Percentiles rank a stretch among this genome's conserved stretches.
Evolutionary conservation across 2,888 invertebrate genomes (phyloP).

Genomic region (Agrypnus murinus): DNA sequence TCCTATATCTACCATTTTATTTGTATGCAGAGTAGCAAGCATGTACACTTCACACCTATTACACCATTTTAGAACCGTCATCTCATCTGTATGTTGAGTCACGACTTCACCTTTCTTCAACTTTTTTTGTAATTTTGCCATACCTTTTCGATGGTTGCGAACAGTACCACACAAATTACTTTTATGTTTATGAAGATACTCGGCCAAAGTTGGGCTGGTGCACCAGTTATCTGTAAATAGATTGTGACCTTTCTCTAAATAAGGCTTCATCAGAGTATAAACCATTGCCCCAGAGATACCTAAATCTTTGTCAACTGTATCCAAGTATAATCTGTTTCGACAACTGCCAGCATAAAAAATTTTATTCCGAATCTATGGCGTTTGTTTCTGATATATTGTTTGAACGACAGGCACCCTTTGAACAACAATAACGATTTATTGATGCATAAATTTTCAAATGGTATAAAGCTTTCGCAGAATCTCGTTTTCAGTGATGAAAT

Average conservation of each 20-base stretch:
- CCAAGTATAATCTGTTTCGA: neutral
- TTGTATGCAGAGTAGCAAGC: no score
- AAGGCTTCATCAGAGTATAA: neutral
- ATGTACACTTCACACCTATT: neutral
- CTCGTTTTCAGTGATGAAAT: no score
- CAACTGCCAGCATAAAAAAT: neutral
- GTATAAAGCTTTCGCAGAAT: no score
- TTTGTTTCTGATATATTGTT: neutral
- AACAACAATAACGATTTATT: neutral
- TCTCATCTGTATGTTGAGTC: neutral
- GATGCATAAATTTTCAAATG: conserved; percentile 1
- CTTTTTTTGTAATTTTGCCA: neutral
- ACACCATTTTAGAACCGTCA: neutral
- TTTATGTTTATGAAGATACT: neutral
- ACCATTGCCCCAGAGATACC: neutral
- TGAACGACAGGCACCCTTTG: neutral
- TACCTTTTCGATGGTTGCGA: neutral
- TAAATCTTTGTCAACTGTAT: neutral
- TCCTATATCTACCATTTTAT: neutral
- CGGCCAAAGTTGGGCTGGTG: neutral
- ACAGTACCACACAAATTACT: neutral
- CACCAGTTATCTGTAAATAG: no score
- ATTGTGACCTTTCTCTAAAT: neutral
- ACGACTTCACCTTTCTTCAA: neutral
- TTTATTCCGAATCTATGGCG: neutral